These are phyloP conservation scores for Melieria picta DNA, from an alignment of 2,888 invertebrate genomes.

Conservation along the genomic window DNA sequence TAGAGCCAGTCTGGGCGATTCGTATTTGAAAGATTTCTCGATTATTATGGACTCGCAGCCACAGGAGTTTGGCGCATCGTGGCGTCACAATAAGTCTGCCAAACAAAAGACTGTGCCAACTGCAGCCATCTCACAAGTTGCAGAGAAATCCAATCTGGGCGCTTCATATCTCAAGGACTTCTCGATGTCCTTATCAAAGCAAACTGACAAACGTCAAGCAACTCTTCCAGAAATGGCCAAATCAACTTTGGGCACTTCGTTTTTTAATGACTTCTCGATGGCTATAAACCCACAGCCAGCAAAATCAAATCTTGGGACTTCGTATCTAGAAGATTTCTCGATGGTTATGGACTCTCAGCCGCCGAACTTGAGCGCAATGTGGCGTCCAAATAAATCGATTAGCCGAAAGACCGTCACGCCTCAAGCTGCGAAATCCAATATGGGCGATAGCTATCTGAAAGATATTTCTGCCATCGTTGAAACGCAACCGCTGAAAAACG, in stretches of 20 bases:
- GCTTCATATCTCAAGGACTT: no score
- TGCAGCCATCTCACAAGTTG: background rate
- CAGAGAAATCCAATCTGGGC: no score
- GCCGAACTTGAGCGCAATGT: background rate
- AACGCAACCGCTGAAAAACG: slow-evolving; percentile 12
- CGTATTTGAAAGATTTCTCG: slow-evolving; percentile 25
- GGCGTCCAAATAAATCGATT: no score
- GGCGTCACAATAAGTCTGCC: background rate
- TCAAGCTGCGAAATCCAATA: background rate
- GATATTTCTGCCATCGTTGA: slow-evolving; percentile 37
- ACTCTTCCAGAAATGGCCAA: background rate
- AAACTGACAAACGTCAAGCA: background rate
- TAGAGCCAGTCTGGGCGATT: slow-evolving; percentile 14
- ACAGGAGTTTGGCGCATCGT: slow-evolving; percentile 13
- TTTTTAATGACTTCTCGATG: slow-evolving; percentile 11
- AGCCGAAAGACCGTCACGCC: background rate
- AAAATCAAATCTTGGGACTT: slow-evolving; percentile 1
- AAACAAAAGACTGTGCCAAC: no score
- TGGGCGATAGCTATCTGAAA: slow-evolving; percentile 4
- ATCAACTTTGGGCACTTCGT: background rate
- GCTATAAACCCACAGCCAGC: background rate
- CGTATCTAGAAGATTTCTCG: slow-evolving; percentile 19
- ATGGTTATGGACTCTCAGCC: slow-evolving; percentile 1
- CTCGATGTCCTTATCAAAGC: no score
- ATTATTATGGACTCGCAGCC: slow-evolving; percentile 18